A percentile compares a stretch with the other conserved stretches of the same genome.
Conservation (phyloP, 2,113 vertebrate genomes). For the Rhinoderma darwinii region DNA sequence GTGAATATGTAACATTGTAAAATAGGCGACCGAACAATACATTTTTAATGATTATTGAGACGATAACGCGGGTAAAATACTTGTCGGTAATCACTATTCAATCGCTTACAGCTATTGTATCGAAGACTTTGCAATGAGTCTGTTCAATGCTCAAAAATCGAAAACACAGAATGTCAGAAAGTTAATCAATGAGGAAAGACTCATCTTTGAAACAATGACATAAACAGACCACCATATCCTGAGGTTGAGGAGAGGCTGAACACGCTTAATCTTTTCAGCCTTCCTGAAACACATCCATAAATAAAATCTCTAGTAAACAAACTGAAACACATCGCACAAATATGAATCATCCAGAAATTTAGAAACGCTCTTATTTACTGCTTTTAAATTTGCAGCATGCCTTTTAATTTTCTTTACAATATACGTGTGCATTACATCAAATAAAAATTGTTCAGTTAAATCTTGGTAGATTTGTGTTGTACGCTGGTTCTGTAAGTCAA, state of each 20-base stretch:
- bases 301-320: not conserved
- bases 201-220: not conserved
- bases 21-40: no score
- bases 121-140: no score
- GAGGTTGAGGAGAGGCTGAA: not conserved
- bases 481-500: conserved; percentile 78
- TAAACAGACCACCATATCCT: not conserved
- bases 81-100: no score
- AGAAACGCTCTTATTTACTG: conserved; percentile 3
- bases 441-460: conserved; percentile 79
- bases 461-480: conserved; percentile 80
- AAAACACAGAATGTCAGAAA: no score
- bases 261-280: not conserved
- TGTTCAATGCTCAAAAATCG: no score
- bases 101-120: no score
- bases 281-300: conserved; percentile 9
- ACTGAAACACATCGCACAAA: not conserved
- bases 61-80: no score
- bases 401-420: conserved; percentile 80
- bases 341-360: not conserved
- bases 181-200: no score
- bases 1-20: no score
- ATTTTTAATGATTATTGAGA: no score
- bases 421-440: conserved; percentile 81
- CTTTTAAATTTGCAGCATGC: conserved; percentile 30